A percentile compares a stretch with the other conserved stretches of the same genome.
Evolutionary conservation across 2,888 invertebrate genomes (phyloP).

Genomic region (Ischnura elegans): DNA sequence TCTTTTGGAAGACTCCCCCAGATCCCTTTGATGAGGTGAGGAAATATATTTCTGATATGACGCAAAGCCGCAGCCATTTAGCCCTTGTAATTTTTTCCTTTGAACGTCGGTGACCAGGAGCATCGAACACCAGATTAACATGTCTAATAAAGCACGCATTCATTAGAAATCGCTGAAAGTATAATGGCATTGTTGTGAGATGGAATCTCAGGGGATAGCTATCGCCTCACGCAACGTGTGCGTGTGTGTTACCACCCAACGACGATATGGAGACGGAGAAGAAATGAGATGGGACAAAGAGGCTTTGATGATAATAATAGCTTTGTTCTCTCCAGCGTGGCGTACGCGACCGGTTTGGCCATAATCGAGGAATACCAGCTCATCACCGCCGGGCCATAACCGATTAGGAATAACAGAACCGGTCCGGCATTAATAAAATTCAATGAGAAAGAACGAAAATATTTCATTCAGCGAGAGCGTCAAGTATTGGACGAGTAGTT

Average conservation of each 20-base stretch:
- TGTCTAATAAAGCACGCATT: not conserved
- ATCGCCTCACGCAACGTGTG: not conserved
- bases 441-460: not conserved
- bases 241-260: not conserved
- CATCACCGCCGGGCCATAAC: not conserved
- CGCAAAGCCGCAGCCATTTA: not conserved
- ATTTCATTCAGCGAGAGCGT: not conserved
- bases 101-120: not conserved
- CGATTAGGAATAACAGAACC: not conserved
- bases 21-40: not conserved
- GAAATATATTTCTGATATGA: not conserved
- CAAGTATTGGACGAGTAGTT: not conserved
- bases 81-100: not conserved
- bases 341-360: constrained; percentile 7
- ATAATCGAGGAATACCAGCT: not conserved
- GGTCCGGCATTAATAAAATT: constrained; percentile 2
- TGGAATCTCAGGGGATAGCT: not conserved
- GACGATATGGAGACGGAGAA: constrained; percentile 5
- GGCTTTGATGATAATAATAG: not conserved
- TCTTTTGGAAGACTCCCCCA: not conserved
- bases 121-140: not conserved
- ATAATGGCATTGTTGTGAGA: not conserved
- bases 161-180: not conserved
- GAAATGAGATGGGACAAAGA: not conserved
- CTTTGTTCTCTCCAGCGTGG: not conserved